phyloP scores from a whole-genome alignment of 2,113 vertebrate species.

The Pionites leucogaster region DNA sequence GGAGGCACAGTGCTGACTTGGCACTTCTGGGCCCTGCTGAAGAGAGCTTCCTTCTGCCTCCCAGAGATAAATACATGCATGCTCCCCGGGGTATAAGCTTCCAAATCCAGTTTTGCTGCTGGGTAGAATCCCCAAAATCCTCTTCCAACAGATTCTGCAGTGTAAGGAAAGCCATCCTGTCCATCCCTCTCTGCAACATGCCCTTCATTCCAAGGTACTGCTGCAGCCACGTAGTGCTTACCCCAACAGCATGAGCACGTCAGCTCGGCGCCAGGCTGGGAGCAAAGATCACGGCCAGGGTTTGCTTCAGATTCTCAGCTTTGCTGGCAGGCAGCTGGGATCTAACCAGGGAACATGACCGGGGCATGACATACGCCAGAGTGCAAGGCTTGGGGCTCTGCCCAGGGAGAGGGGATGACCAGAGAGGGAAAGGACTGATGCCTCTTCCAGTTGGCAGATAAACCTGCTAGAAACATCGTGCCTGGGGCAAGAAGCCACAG shows the following conservation, averaged over 20 bases:
- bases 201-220: neutral
- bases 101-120: neutral
- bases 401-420: neutral
- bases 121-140: neutral
- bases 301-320: neutral
- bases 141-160: neutral
- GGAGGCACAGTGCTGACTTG: slow-evolving; percentile 55
- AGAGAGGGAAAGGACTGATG: neutral
- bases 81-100: neutral
- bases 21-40: neutral
- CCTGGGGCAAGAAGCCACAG: neutral
- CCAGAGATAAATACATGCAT: rapidly evolving
- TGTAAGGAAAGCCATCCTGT: neutral
- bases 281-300: neutral
- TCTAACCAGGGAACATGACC: neutral
- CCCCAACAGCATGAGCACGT: neutral
- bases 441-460: neutral
- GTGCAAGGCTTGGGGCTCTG: neutral
- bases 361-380: neutral
- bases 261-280: neutral
- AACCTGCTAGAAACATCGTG: neutral
- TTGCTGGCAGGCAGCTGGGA: neutral
- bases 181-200: neutral
- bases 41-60: neutral
- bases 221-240: neutral